Conservation (phyloP, 2,888 invertebrate genomes). For the Himalopsyche kuldschensis region DNA sequence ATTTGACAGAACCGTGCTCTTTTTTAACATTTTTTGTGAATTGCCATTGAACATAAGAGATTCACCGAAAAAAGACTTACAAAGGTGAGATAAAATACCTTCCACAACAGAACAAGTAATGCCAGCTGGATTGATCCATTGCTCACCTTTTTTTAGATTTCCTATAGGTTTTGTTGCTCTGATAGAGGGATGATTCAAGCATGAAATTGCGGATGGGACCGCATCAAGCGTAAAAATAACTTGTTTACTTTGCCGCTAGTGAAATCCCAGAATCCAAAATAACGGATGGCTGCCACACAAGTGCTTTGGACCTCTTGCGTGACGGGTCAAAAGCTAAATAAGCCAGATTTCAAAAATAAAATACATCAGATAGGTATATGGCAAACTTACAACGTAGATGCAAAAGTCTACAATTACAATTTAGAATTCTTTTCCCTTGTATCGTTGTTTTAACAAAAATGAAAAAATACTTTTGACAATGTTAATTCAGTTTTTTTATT, state of each 20-base stretch:
- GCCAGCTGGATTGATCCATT: neutral
- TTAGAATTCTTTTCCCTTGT: too few species aligned
- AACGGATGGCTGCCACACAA: neutral
- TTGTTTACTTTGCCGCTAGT: conserved; percentile 30
- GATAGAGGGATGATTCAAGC: conserved; percentile 33
- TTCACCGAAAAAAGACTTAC: too few species aligned
- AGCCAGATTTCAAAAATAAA: neutral
- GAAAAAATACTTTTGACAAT: too few species aligned
- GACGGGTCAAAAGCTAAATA: neutral
- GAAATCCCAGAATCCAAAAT: conserved; percentile 1
- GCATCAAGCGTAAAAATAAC: conserved; percentile 32
- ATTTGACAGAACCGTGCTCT: too few species aligned
- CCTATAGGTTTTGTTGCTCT: conserved; percentile 12
- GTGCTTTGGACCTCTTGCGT: neutral
- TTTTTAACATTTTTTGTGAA: too few species aligned
- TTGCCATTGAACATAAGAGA: too few species aligned
- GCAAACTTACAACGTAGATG: too few species aligned
- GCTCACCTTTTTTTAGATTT: neutral
- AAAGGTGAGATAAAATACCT: too few species aligned
- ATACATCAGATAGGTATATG: neutral
- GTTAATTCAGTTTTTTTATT: too few species aligned
- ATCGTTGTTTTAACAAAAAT: too few species aligned
- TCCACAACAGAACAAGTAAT: too few species aligned
- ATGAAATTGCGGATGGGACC: conserved; percentile 36
- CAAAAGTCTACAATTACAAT: too few species aligned